These are phyloP conservation scores for Aplysina aerophoba DNA, from an alignment of 37 sponge, comb jelly and placozoan species.

Conservation along the genomic window DNA sequence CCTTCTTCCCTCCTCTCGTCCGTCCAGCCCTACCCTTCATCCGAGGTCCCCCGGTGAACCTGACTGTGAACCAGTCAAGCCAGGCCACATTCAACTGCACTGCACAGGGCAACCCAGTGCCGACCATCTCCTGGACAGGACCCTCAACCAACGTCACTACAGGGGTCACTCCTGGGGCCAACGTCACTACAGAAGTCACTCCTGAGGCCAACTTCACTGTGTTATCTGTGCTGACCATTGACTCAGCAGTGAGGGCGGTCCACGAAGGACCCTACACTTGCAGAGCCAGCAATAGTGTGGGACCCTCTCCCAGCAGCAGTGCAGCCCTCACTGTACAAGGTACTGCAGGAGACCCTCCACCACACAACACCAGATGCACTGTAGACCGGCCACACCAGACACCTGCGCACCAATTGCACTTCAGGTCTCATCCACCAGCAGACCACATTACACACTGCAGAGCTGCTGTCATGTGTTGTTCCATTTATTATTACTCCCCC, in stretches of 20 bases:
- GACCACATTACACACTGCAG: too few relatives aligned
- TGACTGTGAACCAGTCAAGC: conserved; percentile 9
- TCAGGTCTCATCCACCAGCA: too few relatives aligned
- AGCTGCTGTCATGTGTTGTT: too few relatives aligned
- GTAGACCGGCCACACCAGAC: too few relatives aligned
- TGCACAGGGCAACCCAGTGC: conserved; percentile 50
- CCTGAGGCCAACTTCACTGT: conserved; percentile 27
- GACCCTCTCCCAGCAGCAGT: background rate
- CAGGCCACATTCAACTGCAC: conserved; percentile 38
- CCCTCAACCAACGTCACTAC: background rate
- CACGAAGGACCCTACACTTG: conserved; percentile 34
- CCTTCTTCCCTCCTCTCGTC: too few relatives aligned
- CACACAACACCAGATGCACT: too few relatives aligned
- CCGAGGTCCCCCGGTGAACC: conserved; percentile 5
- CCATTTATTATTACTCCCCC: background rate
- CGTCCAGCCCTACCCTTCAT: conserved; percentile 14
- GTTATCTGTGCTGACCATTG: background rate
- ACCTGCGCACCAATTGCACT: too few relatives aligned
- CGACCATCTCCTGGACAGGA: conserved; percentile 65
- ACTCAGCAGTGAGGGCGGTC: background rate
- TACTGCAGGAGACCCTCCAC: too few relatives aligned
- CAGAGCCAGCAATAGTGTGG: too few relatives aligned
- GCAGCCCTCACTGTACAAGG: conserved; percentile 60
- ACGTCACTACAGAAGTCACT: too few relatives aligned
- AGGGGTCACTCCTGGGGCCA: background rate